Base-by-base conservation (phyloP, 2,113 vertebrate genomes). In the Romanogobio albipinnatus region DNA sequence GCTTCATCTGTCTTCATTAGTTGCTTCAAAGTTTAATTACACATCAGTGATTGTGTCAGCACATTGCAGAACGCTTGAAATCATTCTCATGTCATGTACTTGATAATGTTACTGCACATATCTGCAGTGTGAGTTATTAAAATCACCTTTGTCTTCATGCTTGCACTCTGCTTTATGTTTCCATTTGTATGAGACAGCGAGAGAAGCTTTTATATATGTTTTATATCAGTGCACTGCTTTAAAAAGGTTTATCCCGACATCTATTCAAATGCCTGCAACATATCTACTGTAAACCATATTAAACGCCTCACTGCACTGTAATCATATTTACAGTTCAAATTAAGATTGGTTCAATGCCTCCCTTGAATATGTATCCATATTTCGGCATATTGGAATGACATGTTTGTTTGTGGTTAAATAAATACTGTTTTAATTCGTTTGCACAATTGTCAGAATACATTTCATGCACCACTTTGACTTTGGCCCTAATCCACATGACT, bases 21-120 rank as follows among this genome's bases (percentile, higher is more conserved):
- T 47, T 14, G 36, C 33, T 24, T 80, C 58, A 47, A 76, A 36
- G 29, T 74, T 49, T 84, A 88, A 84, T 84, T 81, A 76, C 76
- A 83, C 51, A 71, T 75, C 68, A 81, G 73, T 43, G 81, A 81
- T 84, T 84, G 81, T 84, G 76, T 84, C 84, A 88, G 87, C 87
- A 84, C 26, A 79, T 51, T 81, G 56, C 80, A 85, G 75, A 76
- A 49, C 71, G 49, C 62, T 76, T 53, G 29, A 73, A 82, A 68
- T 56, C 79, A 70, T 68, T 70, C 19, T 82, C 58, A 49, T 81
- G 56, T 85, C 77, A 77, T 76, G n/a, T 76, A 76, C 73, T 83
- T 83, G 56, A 78, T 51, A 29, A 68, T 71, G 56, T 70, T 88
- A 56, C 81, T n/a, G 19, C n/a, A 59, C 47, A 39, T 76, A 70